These are phyloP conservation scores for Cantharis nigra DNA, from an alignment of 2,888 invertebrate genomes.

Conservation along the genomic window DNA sequence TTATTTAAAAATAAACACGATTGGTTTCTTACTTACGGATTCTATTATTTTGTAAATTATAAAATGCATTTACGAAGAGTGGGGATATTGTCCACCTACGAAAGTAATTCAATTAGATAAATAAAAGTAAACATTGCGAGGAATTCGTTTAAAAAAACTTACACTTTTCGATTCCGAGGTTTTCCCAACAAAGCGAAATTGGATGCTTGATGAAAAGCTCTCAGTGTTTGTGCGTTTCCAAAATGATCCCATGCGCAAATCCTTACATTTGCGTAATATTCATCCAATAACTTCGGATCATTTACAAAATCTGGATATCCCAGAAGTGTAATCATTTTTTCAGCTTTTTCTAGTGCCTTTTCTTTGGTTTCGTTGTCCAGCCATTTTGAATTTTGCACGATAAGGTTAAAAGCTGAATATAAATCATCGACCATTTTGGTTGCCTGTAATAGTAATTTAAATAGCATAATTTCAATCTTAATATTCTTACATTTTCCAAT, in stretches of 20 bases:
- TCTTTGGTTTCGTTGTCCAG: slow-evolving; percentile 59
- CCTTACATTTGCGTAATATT: slow-evolving; percentile 50
- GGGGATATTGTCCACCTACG: slow-evolving; percentile 55
- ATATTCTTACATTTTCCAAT: slow-evolving; percentile 41
- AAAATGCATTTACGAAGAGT: slow-evolving; percentile 67
- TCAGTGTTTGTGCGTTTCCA: slow-evolving; percentile 48
- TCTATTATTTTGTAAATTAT: slow-evolving; percentile 60
- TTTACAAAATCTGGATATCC: slow-evolving; percentile 48
- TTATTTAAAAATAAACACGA: not conserved
- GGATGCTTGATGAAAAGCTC: slow-evolving; percentile 48
- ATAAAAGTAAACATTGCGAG: no score
- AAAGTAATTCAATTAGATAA: not conserved
- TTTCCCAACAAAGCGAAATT: slow-evolving; percentile 44
- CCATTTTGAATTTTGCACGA: slow-evolving; percentile 57
- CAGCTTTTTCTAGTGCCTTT: slow-evolving; percentile 57
- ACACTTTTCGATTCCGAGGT: slow-evolving; percentile 42
- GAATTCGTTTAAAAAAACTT: slow-evolving; percentile 14
- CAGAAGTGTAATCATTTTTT: slow-evolving; percentile 54
- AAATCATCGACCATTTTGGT: slow-evolving; percentile 55
- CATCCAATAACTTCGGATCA: slow-evolving; percentile 40
- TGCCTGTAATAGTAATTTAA: slow-evolving; percentile 39
- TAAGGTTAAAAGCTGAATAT: slow-evolving; percentile 54
- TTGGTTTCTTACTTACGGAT: slow-evolving; percentile 54
- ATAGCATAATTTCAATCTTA: not conserved
- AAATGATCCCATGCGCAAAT: slow-evolving; percentile 52